Evolutionary conservation across 2,113 vertebrate genomes (phyloP), one percentile per base, ranked within the genome.

Genomic region (Ascaphus truei): DNA sequence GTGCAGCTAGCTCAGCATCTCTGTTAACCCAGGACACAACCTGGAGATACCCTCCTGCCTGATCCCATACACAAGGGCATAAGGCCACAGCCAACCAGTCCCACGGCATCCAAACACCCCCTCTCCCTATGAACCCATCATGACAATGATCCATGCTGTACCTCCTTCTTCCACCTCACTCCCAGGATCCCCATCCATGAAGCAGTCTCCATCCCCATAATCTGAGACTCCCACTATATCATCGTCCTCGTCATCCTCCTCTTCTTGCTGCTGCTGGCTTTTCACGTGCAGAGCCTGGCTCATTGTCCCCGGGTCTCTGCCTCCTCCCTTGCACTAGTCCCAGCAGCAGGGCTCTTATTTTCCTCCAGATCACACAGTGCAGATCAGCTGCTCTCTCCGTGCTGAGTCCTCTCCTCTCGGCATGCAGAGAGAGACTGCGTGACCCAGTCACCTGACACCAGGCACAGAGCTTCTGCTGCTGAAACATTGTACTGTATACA

Each of bases 391-490:
- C 26, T 68, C 72, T 58, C 51, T 3, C 73, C 63, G 59, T 73
- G 68, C 39, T 2, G 41, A n/a, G n/a, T n/a, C 65, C 53, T 34
- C 15, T 23, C 39, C 41, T 41, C 60, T 26, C 29, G 16, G 30
- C 3, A 71, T 71, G 78, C 75, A 58, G 78, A 76, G 59, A 69
- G 79, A 73, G 77, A 60, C 82, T 75, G 85, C 85, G 86, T 87
- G 86, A 86, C 83, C 82, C 83, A 84, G 85, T 89, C 88, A 89
- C 85, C 88, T 89, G 88, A 89, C 85, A 83, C 77, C 71, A 31
- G 37, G 10, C 62, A 13, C n/a, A 20, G 16, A 57, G 39, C 53
- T 34, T 20, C 41, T 23, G 26, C 34, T n/a, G n/a, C n/a, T n/a
- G n/a, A n/a, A n/a, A n/a, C n/a, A n/a, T n/a, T n/a, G n/a, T n/a